A percentile compares a stretch with the other conserved stretches of the same genome.
Conservation (phyloP, 2,797 vertebrate genomes). For the Miichthys miiuy region DNA sequence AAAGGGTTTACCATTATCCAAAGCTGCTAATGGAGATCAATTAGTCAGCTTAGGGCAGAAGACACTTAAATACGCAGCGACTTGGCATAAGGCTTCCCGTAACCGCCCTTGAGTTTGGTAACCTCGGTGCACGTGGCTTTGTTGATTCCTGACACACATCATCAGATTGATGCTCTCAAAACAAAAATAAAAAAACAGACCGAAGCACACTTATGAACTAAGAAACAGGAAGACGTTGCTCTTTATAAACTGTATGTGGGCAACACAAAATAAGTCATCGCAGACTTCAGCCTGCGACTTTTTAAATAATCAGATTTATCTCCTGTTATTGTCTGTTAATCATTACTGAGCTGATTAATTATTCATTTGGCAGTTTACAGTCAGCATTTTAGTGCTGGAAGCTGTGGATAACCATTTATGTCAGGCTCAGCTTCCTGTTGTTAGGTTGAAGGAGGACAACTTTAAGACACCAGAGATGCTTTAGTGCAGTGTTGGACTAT, state of each 20-base stretch:
- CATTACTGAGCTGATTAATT: conserved; percentile 15
- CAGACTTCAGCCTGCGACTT: neutral
- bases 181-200: conserved; percentile 45
- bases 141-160: conserved; percentile 47
- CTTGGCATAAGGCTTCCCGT: conserved; percentile 47
- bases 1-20: conserved; percentile 60
- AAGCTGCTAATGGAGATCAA: conserved; percentile 81
- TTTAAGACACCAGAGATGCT: neutral
- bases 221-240: neutral
- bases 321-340: conserved; percentile 19
- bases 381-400: neutral
- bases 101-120: conserved; percentile 45
- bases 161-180: conserved; percentile 45
- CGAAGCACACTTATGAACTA: conserved; percentile 31
- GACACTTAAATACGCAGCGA: conserved; percentile 4
- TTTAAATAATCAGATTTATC: conserved; percentile 25
- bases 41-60: conserved; percentile 72
- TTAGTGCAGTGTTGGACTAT: neutral
- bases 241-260: neutral
- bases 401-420: neutral
- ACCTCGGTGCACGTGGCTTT: conserved; percentile 48
- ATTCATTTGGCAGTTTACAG: conserved; percentile 16
- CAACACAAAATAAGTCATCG: neutral
- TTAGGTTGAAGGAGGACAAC: neutral
- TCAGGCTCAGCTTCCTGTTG: neutral